Base-by-base conservation (phyloP, 1,140 invertebrate genomes). In the Ceratoteleas bidentatus region DNA sequence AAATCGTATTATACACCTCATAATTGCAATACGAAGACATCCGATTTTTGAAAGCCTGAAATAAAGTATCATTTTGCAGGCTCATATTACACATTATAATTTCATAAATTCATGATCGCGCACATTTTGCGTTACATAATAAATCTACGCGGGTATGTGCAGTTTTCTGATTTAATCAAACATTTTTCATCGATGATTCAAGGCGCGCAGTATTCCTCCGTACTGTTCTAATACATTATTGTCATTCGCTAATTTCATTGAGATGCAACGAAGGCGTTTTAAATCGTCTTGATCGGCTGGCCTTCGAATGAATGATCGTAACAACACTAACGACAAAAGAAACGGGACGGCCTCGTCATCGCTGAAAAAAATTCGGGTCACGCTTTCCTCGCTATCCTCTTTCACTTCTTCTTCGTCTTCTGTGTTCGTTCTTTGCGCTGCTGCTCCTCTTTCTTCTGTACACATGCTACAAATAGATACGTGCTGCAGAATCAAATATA, bases 321-420 rank as follows among this genome's bases (percentile, higher is more conserved):
- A 69, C 74, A 77, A 74, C 74, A 58, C 74, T 82, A 69, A 78
- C 81, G 75, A 83, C 70, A 83, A 83, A 83, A 78, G 76, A 83
- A 83, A 79, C 81, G 75, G 54, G 54, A 72, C 62, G 81, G 56
- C 81, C 76, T 83, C 76, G 81, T 79, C 66, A 66, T 68, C 75
- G 66, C 36, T 56, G 60, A 83, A 74, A 11, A 83, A 79, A 75
- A 83, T 77, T 83, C 81, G 75, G 81, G 74, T 83, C 81, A 83
- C 65, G 70, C 81, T 83, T 83, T 83, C 81, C 66, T 79, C 75
- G 74, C 15, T 52, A 64, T 78, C 60, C 66, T 83, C 81, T 74
- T 83, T 73, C 74, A 58, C 58, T 66, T 61, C 52, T 65, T 69
- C 62, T 69, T 68, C 49, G 38, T 62, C 77, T 47, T 47, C 49